Evolutionary conservation across 2,888 invertebrate species (phyloP), one percentile per base, ranked within the genome.

Genomic region (Cheilosia scutellata): DNA sequence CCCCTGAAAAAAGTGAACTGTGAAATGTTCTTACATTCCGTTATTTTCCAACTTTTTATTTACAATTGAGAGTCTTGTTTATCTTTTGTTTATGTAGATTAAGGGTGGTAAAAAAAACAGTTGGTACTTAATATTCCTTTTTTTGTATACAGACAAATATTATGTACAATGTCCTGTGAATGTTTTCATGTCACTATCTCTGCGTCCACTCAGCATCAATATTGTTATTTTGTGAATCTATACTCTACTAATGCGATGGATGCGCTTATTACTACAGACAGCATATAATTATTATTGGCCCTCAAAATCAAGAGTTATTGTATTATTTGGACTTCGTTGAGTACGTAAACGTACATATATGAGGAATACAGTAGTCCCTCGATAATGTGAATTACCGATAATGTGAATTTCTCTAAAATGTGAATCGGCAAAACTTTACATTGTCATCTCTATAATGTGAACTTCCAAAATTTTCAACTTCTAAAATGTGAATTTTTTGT

Each of bases 301-400:
- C 20, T 20, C 74, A 72, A 74, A 83, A 78, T 83, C 66, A 72
- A 65, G 42, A 62, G 27, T 20, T 13, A 83, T 83, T 78, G 78
- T 63, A 7, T 20, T 25, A n/a, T 31, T 2, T 9, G 31, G 62
- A 58, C 53, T 58, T 44, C 27, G 29, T 33, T 4, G 20, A 60
- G 49, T 16, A 49, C 5, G 5, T 29, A 29, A 29, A 29, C 4
- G 29, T 13, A 13, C n/a, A 2, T n/a, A n/a, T n/a, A n/a, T n/a
- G n/a, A n/a, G n/a, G n/a, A n/a, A n/a, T n/a, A n/a, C n/a, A n/a
- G n/a, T n/a, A n/a, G n/a, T n/a, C n/a, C n/a, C n/a, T n/a, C n/a
- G n/a, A n/a, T n/a, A n/a, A n/a, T n/a, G n/a, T n/a, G n/a, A n/a
- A n/a, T n/a, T n/a, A n/a, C n/a, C n/a, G n/a, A n/a, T n/a, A n/a